Evolutionary conservation across 2,888 invertebrate species (phyloP).

Genomic region (Epicampocera succincta): DNA sequence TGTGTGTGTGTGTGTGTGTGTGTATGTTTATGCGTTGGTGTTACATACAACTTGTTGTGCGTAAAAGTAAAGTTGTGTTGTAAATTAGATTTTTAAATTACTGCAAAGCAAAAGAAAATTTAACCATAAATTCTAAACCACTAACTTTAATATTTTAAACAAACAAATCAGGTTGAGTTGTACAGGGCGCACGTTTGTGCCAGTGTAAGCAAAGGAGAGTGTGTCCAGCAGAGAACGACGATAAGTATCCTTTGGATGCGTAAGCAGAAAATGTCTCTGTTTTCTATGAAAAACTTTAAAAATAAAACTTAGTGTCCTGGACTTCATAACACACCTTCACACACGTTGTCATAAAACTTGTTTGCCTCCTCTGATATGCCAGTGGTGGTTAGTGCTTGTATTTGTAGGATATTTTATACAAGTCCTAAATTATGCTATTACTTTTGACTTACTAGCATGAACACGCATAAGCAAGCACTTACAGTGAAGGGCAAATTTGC

Average conservation of each 20-base stretch:
- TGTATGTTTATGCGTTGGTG: no score
- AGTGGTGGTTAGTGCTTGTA: neutral
- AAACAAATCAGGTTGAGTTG: slow-evolving; percentile 31
- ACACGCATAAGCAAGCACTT: neutral
- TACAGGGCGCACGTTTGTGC: neutral
- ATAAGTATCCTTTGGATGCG: no score
- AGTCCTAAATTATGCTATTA: slow-evolving; percentile 20
- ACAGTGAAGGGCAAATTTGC: slow-evolving; percentile 16
- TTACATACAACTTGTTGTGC: neutral
- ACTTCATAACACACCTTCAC: no score
- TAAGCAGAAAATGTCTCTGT: no score
- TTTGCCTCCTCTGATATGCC: no score
- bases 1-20: neutral
- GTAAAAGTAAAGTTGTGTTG: slow-evolving; percentile 26
- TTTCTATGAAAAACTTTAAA: no score
- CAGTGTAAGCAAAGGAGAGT: no score
- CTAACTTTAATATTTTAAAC: slow-evolving; percentile 64
- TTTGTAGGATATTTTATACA: slow-evolving; percentile 27
- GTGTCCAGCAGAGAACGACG: no score
- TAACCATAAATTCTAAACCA: slow-evolving; percentile 59
- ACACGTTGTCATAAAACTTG: no score
- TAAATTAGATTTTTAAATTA: slow-evolving; percentile 46
- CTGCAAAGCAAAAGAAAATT: slow-evolving; percentile 24
- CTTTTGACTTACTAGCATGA: neutral
- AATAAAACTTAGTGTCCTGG: no score